Percentiles rank a stretch among this genome's conserved stretches.
Conservation (phyloP, 1,140 invertebrate species). For the Vanessa tameamea region DNA sequence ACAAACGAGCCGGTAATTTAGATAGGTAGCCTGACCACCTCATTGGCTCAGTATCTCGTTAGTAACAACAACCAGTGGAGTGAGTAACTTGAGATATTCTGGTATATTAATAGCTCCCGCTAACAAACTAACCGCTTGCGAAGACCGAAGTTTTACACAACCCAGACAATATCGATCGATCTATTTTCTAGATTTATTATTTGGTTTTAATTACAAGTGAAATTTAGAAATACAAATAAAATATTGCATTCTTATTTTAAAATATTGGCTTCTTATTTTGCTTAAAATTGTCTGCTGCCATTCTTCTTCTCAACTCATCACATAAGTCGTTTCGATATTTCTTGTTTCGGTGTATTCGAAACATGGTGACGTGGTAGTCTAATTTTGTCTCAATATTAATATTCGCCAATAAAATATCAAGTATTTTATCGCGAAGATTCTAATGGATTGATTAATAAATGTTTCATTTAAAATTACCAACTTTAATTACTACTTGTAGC, state of each 20-base stretch:
- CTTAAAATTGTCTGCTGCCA: no score
- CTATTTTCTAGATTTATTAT: neutral
- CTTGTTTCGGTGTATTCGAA: no score
- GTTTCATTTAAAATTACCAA: no score
- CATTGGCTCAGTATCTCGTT: slow-evolving; percentile 44
- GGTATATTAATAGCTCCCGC: slow-evolving; percentile 46
- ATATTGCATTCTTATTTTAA: neutral
- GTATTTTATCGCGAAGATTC: no score
- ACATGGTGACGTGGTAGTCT: no score
- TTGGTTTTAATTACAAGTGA: neutral
- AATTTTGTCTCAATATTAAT: no score
- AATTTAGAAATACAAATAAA: neutral
- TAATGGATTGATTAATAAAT: no score
- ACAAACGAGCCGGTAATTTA: slow-evolving; percentile 34
- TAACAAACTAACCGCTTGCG: slow-evolving; percentile 21
- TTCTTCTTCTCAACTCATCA: no score
- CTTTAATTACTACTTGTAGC: no score
- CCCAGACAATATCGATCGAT: neutral
- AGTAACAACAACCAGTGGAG: slow-evolving; percentile 33
- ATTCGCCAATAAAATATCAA: no score
- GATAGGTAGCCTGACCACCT: slow-evolving; percentile 30
- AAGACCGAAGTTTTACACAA: slow-evolving; percentile 23
- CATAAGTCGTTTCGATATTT: no score
- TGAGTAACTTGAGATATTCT: slow-evolving; percentile 48
- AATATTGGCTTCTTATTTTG: no score